Evolutionary conservation across 2,797 vertebrate genomes (phyloP), one percentile per base, ranked within the genome.

Genomic region (Hirundo rustica): DNA sequence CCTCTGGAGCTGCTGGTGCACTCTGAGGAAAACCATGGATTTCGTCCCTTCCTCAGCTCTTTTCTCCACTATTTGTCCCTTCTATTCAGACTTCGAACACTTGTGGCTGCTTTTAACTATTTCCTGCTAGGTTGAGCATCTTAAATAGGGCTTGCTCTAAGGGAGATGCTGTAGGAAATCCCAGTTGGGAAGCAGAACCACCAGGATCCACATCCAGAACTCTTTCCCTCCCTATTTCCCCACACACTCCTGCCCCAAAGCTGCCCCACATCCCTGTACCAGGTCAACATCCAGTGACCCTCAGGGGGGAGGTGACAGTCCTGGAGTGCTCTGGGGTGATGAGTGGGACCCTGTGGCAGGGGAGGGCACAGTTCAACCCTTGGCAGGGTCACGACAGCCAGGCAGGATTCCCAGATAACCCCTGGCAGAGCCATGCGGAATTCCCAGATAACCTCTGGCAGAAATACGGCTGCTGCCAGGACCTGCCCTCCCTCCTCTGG

Each of bases 381-480:
- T 88, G 5, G 2, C 36, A 51, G 73, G 71, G 73, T 78, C 7
- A 11, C 0, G 10, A 74, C 34, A 85, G 83, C 7, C 40, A 42
- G 40, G 40, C 40, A 42, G 40, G 40, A 42, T 42, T 42, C 40
- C 40, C 40, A 42, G 40, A 42, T 42, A 42, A 42, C 40, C 40
- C 40, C 40, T 5, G 40, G 40, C 40, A 42, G 40, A 42, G 40
- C 40, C 0, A 58, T 58, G 83, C 50, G 2, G 45, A 19, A 53
- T 84, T 84, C 80, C 73, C 80, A 91, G 95, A 96, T 95, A 96
- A 95, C 84, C 92, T 85, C 55, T 4, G 73, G 88, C 91, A 96
- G 94, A 96, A 95, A 95, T 92, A 97, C 0, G 4, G 88, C 90
- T 2, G 50, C 83, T 73, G 76, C 25, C 58, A 57, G 92, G 90